phyloP scores from a whole-genome alignment of 2,888 invertebrate species.

The Catocala nupta region DNA sequence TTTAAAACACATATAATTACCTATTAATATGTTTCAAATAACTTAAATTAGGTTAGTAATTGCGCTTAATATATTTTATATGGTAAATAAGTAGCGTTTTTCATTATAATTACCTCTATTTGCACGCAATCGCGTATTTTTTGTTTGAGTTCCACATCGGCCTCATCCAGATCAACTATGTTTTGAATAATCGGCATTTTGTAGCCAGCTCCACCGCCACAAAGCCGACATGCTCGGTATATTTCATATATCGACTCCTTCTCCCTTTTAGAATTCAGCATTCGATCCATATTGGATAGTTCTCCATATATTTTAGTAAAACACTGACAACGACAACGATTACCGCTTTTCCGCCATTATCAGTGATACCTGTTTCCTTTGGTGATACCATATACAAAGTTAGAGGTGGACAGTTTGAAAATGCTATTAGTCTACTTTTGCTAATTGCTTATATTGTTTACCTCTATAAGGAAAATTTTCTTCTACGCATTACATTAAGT shows the following conservation, averaged over 20 bases:
- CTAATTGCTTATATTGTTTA: neutral
- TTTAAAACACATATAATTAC: too few species aligned
- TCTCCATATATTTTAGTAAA: conserved; percentile 26
- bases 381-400: conserved; percentile 30
- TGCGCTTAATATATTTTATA: neutral
- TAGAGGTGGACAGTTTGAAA: neutral
- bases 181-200: conserved; percentile 85
- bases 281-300: conserved; percentile 66
- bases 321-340: conserved; percentile 40
- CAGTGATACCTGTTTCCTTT: conserved; percentile 27
- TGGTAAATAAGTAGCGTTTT: neutral
- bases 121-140: conserved; percentile 82
- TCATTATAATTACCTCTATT: conserved; percentile 72
- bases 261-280: conserved; percentile 61
- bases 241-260: conserved; percentile 78
- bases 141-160: conserved; percentile 70
- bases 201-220: conserved; percentile 83
- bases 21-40: neutral
- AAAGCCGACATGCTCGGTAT: conserved; percentile 81
- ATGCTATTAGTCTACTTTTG: conserved; percentile 6
- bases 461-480: conserved; percentile 4
- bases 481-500: neutral
- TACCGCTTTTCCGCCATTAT: conserved; percentile 58
- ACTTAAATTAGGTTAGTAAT: neutral
- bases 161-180: conserved; percentile 65